A percentile compares a stretch with the other conserved stretches of the same genome.
Conservation (phyloP, 2,888 invertebrate genomes). For the Trypoxylon attenuatum region DNA sequence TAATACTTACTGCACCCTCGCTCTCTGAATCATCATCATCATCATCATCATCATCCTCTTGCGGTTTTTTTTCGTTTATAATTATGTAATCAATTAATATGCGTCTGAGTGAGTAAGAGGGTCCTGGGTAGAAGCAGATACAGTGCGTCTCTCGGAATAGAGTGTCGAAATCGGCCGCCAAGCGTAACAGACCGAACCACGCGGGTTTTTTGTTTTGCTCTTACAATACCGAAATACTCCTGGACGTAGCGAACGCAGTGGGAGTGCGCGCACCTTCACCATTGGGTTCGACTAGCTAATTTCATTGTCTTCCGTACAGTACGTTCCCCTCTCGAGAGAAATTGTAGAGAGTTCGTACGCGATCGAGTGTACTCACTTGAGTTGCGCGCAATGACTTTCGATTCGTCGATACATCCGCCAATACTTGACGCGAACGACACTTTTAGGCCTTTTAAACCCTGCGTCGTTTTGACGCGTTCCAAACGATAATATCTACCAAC, state of each 20-base stretch:
- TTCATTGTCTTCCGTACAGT: too few relatives aligned
- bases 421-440: neutral
- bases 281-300: neutral
- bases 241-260: neutral
- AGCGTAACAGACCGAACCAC: neutral
- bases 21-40: too few relatives aligned
- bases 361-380: constrained; percentile 1
- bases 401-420: constrained; percentile 12
- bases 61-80: neutral
- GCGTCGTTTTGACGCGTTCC: too few relatives aligned
- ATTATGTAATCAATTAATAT: neutral
- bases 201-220: neutral
- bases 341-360: neutral
- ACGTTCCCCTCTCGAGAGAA: too few relatives aligned
- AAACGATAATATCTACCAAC: too few relatives aligned
- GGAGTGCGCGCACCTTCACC: neutral
- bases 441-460: too few relatives aligned
- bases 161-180: constrained; percentile 7
- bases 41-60: too few relatives aligned
- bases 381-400: constrained; percentile 28
- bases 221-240: neutral
- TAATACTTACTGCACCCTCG: too few relatives aligned
- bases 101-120: neutral
- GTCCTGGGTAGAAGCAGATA: neutral
- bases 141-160: constrained; percentile 1